Conservation (phyloP, 1,140 invertebrate genomes). For the Sycophaga agraensis region DNA sequence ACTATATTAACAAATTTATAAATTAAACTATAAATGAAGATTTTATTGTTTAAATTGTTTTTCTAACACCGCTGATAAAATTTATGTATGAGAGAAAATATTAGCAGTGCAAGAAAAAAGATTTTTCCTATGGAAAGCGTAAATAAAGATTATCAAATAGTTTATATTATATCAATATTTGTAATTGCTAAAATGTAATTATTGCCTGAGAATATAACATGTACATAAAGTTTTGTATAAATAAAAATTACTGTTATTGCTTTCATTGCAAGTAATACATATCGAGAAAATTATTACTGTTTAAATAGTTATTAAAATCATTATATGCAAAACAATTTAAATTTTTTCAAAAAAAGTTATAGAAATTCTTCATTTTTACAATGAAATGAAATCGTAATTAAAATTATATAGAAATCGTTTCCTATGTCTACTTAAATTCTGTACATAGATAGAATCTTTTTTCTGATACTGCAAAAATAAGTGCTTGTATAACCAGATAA, state of each 20-base stretch:
- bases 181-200: slow-evolving; percentile 13
- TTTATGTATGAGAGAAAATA: slow-evolving; percentile 6
- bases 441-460: slow-evolving; percentile 17
- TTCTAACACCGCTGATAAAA: slow-evolving; percentile 21
- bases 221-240: slow-evolving; percentile 12
- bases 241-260: slow-evolving; percentile 18
- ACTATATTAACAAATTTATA: background rate
- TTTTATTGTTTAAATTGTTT: slow-evolving; percentile 18
- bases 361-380: slow-evolving; percentile 9
- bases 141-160: slow-evolving; percentile 13
- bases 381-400: background rate
- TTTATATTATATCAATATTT: no score
- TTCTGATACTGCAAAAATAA: slow-evolving; percentile 12
- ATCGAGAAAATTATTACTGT: background rate
- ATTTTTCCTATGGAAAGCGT: slow-evolving; percentile 28
- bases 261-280: slow-evolving; percentile 10
- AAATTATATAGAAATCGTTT: background rate
- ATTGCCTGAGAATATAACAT: slow-evolving; percentile 4
- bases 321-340: background rate
- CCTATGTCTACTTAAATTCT: background rate
- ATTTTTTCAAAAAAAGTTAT: background rate
- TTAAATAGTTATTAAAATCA: slow-evolving; percentile 2
- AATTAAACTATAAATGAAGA: slow-evolving; percentile 19
- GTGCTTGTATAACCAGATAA: background rate
- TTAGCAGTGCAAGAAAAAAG: slow-evolving; percentile 25